Base-by-base conservation (phyloP, 2,797 vertebrate species). In the Danio albolineatus region DNA sequence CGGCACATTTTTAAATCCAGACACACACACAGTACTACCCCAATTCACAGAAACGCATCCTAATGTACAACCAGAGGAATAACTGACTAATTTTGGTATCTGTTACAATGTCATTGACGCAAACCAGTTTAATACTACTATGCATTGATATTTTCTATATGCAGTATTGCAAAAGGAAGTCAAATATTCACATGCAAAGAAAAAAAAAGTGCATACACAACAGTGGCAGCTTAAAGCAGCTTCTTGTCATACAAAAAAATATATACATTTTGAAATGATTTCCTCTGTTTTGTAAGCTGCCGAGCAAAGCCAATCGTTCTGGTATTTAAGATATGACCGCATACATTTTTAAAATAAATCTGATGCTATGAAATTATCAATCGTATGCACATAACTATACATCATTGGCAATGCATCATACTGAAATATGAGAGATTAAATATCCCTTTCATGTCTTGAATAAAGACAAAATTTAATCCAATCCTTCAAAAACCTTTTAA, bases 161-260 rank as follows among this genome's bases (percentile, higher is more conserved):
- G 73, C 65, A 17, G 48, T 70, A 46, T 74, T 56, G 48, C 43
- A 17, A 76, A 79, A 54, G 13, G 36, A 17, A 10, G 39, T 67
- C 10, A 65, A 61, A 59, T 73, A 76, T 46, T 49, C 21, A 53
- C 78, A 80, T 82, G 77, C 79, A 64, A 66, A 64, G 41, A 48
- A 53, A 78, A 13, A 12, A 4, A 4, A 76, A 84, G 59, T 78
- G 73, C 64, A 59, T 70, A 81, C 77, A 71, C 49, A 72, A 80
- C 38, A 74, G 41, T n/a, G 53, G 49, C 57, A 51, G n/a, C 49
- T 61, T 17, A 46, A 75, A 54, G 71, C 28, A 76, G 61, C n/a
- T 64, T 80, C 56, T 17, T 67, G 51, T 78, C 57, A 48, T 83
- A 70, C 39, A 82, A 78, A 78, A 64, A 81, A 56, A 73, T 60